phyloP scores from a whole-genome alignment of 2,113 vertebrate genomes.

The Salminus brasiliensis region DNA sequence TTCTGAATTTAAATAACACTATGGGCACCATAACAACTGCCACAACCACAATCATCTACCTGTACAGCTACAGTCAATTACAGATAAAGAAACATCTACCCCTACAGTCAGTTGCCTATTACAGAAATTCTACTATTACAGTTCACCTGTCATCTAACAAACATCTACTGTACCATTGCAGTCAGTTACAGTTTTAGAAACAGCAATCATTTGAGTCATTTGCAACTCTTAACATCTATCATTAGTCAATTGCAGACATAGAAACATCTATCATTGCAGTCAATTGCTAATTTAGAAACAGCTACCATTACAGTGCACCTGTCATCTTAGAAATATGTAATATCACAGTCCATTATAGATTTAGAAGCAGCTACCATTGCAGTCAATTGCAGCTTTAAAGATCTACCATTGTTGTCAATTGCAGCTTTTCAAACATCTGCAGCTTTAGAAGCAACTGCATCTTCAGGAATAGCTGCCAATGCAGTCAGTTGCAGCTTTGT shows the following conservation, averaged over 20 bases:
- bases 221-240: too few species aligned
- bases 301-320: too few species aligned
- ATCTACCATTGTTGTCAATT: not conserved
- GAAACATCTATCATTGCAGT: not conserved
- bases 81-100: too few species aligned
- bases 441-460: not conserved
- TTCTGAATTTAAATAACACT: too few species aligned
- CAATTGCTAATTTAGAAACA: not conserved
- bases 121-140: not conserved
- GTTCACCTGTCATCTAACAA: too few species aligned
- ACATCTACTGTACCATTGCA: too few species aligned
- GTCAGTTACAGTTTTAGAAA: not conserved
- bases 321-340: too few species aligned
- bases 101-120: not conserved
- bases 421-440: not conserved
- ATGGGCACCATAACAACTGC: too few species aligned
- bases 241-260: too few species aligned
- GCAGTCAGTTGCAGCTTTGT: not conserved
- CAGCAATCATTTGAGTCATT: not conserved
- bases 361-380: not conserved
- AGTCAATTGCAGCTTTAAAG: not conserved
- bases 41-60: too few species aligned
- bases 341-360: too few species aligned
- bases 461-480: not conserved
- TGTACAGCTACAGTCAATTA: too few species aligned